These are phyloP conservation scores for Tetheella fluctuosa DNA, from an alignment of 2,888 invertebrate species.

Conservation along the genomic window DNA sequence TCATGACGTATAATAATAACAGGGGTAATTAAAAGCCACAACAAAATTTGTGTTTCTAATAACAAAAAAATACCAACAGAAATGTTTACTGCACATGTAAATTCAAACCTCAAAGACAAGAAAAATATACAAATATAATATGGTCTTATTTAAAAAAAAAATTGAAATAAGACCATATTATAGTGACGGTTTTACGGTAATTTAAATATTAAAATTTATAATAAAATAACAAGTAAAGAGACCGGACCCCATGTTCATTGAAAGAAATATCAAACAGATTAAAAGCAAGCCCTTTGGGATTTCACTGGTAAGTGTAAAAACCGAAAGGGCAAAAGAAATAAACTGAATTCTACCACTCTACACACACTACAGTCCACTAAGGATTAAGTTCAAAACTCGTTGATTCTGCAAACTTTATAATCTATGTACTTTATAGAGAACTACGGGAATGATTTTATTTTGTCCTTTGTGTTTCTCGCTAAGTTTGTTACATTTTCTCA, in stretches of 20 bases:
- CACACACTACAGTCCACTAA: conserved; percentile 18
- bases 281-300: neutral
- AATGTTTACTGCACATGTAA: too few species aligned
- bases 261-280: neutral
- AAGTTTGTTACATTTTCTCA: conserved; percentile 22
- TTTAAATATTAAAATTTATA: too few species aligned
- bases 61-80: too few species aligned
- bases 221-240: neutral
- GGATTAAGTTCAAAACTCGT: conserved; percentile 30
- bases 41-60: too few species aligned
- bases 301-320: conserved; percentile 11
- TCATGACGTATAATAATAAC: too few species aligned
- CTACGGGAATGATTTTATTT: conserved; percentile 25
- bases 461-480: conserved; percentile 7
- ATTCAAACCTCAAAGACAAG: too few species aligned
- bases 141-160: too few species aligned
- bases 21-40: too few species aligned
- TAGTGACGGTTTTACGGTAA: too few species aligned
- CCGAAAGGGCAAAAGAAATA: conserved; percentile 21
- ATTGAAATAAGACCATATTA: too few species aligned
- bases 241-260: neutral
- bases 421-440: conserved; percentile 26
- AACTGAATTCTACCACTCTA: conserved; percentile 24
- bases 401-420: conserved; percentile 33
- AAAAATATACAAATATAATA: too few species aligned